Evolutionary conservation across 2,888 invertebrate genomes (phyloP).

Genomic region (Reticulitermes lucifugus): DNA sequence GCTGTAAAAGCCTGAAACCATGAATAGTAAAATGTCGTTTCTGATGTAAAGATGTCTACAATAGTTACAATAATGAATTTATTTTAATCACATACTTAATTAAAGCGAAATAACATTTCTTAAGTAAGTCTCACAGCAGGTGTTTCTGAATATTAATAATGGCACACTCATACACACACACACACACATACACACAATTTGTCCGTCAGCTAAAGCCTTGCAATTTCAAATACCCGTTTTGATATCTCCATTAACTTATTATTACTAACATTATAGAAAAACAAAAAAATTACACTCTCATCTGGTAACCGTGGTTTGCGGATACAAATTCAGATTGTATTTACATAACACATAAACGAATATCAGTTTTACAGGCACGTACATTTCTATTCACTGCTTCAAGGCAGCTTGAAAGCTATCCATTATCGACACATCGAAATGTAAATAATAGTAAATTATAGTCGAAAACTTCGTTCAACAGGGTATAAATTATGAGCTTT

Average conservation of each 20-base stretch:
- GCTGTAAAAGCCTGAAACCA: neutral
- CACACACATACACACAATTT: too few relatives aligned
- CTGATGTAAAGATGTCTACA: too few relatives aligned
- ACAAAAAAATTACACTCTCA: neutral
- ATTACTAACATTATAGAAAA: neutral
- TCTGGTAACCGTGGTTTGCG: neutral
- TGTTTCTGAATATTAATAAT: too few relatives aligned
- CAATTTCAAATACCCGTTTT: neutral
- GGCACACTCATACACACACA: too few relatives aligned
- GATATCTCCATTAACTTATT: neutral
- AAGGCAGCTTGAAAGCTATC: slow-evolving; percentile 42
- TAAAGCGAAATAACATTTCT: too few relatives aligned
- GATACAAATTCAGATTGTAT: slow-evolving; percentile 21
- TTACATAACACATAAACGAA: slow-evolving; percentile 39
- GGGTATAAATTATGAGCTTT: slow-evolving; percentile 40
- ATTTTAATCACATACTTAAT: too few relatives aligned
- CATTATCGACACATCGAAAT: slow-evolving; percentile 43
- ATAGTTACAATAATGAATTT: too few relatives aligned
- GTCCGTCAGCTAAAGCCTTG: neutral
- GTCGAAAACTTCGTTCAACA: slow-evolving; percentile 44
- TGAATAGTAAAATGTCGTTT: neutral
- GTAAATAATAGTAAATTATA: slow-evolving; percentile 50
- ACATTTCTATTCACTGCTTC: slow-evolving; percentile 32
- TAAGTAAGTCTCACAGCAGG: too few relatives aligned
- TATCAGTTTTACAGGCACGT: slow-evolving; percentile 33